Evolutionary conservation across 1,140 invertebrate species (phyloP).

Genomic region (Aphis gossypii): DNA sequence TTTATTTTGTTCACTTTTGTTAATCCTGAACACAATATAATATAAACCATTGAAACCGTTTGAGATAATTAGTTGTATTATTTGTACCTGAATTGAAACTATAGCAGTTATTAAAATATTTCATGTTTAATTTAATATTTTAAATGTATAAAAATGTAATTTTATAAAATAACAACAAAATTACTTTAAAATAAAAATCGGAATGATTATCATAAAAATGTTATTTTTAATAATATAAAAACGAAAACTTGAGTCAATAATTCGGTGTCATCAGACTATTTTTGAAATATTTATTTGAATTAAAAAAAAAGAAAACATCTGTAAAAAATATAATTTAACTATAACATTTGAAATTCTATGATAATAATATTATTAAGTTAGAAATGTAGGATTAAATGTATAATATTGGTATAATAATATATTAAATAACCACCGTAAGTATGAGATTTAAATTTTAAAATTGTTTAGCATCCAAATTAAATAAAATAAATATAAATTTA

Average conservation of each 20-base stretch:
- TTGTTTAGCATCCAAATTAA: neutral
- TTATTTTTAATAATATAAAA: neutral
- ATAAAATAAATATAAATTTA: neutral
- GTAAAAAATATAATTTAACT: neutral
- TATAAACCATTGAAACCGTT: neutral
- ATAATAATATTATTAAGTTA: neutral
- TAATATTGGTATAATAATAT: neutral
- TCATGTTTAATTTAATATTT: neutral
- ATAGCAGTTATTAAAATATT: slow-evolving; percentile 11
- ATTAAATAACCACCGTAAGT: neutral
- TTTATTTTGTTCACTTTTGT: neutral
- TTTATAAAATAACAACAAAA: neutral
- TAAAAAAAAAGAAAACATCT: neutral
- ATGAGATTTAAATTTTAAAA: neutral
- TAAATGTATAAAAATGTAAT: neutral
- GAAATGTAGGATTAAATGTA: neutral
- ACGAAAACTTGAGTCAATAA: neutral
- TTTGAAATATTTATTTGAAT: slow-evolving; percentile 20
- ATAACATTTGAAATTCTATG: neutral
- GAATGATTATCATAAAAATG: neutral
- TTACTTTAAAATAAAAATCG: neutral
- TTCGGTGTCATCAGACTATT: slow-evolving; percentile 37
- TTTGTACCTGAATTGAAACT: neutral
- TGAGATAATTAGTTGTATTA: neutral
- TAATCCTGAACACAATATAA: neutral